These are phyloP conservation scores for Phataginus tetradactyla DNA, from an alignment of 2,797 vertebrate genomes.

Conservation along the genomic window DNA sequence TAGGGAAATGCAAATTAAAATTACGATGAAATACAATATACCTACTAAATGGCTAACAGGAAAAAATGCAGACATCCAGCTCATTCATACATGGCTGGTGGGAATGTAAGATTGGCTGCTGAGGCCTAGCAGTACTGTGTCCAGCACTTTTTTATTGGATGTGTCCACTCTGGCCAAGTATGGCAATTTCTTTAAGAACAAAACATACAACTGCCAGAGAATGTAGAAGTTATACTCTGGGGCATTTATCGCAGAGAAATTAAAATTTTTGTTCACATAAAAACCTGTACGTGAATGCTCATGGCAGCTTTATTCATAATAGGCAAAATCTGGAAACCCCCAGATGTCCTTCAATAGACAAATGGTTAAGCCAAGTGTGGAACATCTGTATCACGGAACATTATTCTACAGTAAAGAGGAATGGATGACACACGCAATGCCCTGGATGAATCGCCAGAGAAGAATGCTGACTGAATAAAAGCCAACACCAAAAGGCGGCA, in stretches of 20 bases:
- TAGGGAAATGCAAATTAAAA: not conserved
- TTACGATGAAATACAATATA: not conserved
- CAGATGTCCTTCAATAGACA: not conserved
- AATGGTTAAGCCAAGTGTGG: not conserved
- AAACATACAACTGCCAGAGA: not conserved
- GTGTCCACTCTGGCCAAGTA: not conserved
- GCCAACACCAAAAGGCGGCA: not conserved
- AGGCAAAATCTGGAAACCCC: not conserved
- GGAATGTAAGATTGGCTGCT: not conserved
- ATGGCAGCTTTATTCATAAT: not conserved
- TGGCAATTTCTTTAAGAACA: not conserved
- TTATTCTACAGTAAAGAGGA: not conserved
- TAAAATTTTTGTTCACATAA: not conserved
- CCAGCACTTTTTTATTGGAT: no score
- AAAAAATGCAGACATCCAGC: not conserved
- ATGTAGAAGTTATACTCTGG: not conserved
- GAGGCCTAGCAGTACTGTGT: no score
- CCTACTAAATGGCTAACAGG: not conserved
- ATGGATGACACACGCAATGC: not conserved
- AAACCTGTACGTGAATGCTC: not conserved
- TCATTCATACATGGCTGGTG: not conserved
- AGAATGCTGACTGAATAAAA: not conserved
- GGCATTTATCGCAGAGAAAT: not conserved
- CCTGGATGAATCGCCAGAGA: not conserved
- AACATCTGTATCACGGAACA: no score